Evolutionary conservation across 2,113 vertebrate species (phyloP), one percentile per base, ranked within the genome.

Genomic region (Ochotona curzoniae): DNA sequence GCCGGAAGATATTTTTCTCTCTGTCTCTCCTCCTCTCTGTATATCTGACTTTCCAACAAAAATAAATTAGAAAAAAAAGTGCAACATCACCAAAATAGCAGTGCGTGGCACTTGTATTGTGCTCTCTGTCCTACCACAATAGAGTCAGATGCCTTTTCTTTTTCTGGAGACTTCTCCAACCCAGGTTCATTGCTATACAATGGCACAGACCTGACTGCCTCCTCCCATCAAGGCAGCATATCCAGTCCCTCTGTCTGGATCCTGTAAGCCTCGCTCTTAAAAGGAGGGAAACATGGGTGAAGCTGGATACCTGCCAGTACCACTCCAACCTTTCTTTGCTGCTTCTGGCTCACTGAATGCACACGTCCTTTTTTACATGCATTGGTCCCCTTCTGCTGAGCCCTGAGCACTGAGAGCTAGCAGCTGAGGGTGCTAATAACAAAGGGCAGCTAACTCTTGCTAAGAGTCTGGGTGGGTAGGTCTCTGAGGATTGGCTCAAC

Each of bases 71-170:
- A 44, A 44, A 44, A 44, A 44, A 44, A 44, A 44, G 38, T 44
- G 38, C 38, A 44, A 44, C 18, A 74, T 80, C 60, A 85, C 60
- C 89, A 73, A 92, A 93, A 63, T 26, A 47, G 54, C 15, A 23
- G 5, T 14, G 20, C 23, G 30, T 1, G 20, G 38, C 74, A 87
- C 47, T 83, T 38, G n/a, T 61, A 20, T 51, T 26, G 61, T 70
- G 89, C 89, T 83, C 66, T 74, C 74, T 64, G 79, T 54, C n/a
- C 44, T 47, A 47, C 51, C 78, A n/a, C 30, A 20, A 8, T 73
- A 82, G 86, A 93, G 93, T 93, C 20, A 7, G 81, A 96, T 85
- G 74, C 96, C 96, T 97, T 85, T 83, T 96, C 91, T 96, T 94
- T 95, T 97, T 91, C 93, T 96, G 90, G 38, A n/a, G 61, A 4